Conservation (phyloP, 2,888 invertebrate species). For the Synanthedon andrenaeformis region DNA sequence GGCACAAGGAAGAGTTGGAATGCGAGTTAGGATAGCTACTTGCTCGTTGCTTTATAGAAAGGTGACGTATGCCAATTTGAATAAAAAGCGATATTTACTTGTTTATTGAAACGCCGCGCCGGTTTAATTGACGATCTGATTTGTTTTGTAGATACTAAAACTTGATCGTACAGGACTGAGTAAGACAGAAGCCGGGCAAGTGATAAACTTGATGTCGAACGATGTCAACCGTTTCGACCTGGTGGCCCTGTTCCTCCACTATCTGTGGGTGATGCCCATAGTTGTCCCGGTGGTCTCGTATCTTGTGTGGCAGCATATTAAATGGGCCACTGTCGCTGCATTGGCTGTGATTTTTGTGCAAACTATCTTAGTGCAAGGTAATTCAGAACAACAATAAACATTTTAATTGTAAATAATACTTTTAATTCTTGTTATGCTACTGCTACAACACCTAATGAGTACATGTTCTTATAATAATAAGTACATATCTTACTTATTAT, state of each 20-base stretch:
- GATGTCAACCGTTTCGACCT: conserved; percentile 87
- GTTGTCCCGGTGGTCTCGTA: conserved; percentile 72
- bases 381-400: neutral
- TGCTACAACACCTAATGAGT: no score
- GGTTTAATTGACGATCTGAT: no score
- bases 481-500: no score
- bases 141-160: conserved; percentile 39
- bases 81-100: neutral
- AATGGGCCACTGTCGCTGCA: conserved; percentile 50
- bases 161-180: conserved; percentile 70
- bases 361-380: conserved; percentile 71
- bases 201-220: conserved; percentile 87
- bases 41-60: conserved; percentile 88
- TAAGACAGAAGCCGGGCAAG: conserved; percentile 78
- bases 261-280: conserved; percentile 84
- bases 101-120: neutral
- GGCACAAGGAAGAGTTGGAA: conserved; percentile 75
- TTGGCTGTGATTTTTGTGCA: conserved; percentile 65
- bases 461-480: no score
- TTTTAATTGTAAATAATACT: neutral
- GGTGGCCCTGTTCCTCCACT: conserved; percentile 77
- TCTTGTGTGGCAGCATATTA: conserved; percentile 56
- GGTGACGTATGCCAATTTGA: conserved; percentile 46
- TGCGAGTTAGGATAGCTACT: conserved; percentile 81
- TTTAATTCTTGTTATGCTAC: no score